Base-by-base conservation (phyloP, 92 coral and sea anemone species). In the Epizoanthus illoricatus region DNA sequence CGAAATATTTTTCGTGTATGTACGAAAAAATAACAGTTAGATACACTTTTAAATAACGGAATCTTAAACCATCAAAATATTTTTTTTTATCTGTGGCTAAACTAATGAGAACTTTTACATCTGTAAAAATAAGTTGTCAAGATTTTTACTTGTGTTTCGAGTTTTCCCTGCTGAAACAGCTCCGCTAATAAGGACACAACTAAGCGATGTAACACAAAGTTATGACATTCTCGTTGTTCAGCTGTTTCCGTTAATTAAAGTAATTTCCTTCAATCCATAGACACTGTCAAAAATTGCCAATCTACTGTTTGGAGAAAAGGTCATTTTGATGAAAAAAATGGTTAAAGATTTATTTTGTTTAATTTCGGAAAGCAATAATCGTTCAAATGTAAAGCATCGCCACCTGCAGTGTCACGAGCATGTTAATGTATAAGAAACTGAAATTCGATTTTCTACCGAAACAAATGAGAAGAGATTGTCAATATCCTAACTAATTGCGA, bases 161-260 rank as follows among this genome's bases (percentile, higher is more conserved):
- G 13, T 9, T 52, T 52, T 52, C 56, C 3, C 12, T 11, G 16
- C 45, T 4, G n/a, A 33, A 28, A 68, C 72, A 68, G 45, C 20
- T 19, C 42, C 42, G 47, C 73, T 68, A 39, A 39, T 43, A 68
- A 9, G 21, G 73, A 39, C 20, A 33, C 3, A 39, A 39, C 19
- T 15, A 33, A 24, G 10, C 71, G 8, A 10, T 68, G 73, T 7
- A 43, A 43, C 3, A 5, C 17, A 16, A 4, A 16, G 73, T 68
- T 15, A 68, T 68, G 73, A 39, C 24, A 6, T 68, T 16, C 52
- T 3, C 45, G 73, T 68, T 68, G 52, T 68, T 68, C 82, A 78
- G 82, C 82, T 62, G 82, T 63, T n/a, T 41, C 24, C 9, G 42
- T n/a, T 78, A 64, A 63, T 62, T 78, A 78, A 59, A 64, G 67